Evolutionary conservation across 2,113 vertebrate genomes (phyloP).

Genomic region (Microcebus griseorufus): DNA sequence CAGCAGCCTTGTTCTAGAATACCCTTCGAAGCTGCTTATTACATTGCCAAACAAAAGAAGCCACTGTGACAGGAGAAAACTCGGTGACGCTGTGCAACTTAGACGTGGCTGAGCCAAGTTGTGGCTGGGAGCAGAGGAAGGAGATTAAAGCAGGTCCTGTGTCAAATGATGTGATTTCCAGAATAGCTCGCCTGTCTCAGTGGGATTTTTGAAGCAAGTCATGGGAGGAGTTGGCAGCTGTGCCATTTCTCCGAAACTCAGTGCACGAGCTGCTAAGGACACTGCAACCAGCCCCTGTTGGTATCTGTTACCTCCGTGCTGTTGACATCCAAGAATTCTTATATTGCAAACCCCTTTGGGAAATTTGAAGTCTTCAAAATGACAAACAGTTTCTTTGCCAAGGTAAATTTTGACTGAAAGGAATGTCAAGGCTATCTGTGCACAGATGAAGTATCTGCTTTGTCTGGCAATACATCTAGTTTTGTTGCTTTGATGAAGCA

Average conservation of each 20-base stretch:
- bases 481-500: neutral
- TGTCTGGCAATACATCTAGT: neutral
- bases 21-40: neutral
- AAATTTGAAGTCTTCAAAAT: constrained; percentile 15
- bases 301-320: neutral
- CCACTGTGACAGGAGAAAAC: neutral
- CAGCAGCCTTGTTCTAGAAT: constrained; percentile 1
- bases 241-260: neutral
- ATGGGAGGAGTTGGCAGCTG: neutral
- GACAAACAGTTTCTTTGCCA: neutral
- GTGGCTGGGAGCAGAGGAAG: neutral
- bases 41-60: neutral
- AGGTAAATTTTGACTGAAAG: neutral
- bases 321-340: neutral
- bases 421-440: neutral
- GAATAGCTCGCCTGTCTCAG: neutral
- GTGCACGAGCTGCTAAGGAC: neutral
- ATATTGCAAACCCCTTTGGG: neutral
- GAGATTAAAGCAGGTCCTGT: neutral
- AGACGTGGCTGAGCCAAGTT: neutral
- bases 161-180: neutral
- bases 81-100: neutral
- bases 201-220: constrained; percentile 18
- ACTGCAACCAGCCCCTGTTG: neutral
- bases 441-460: neutral